Conservation (phyloP, 2,113 vertebrate genomes). For the Pelodiscus sinensis region DNA sequence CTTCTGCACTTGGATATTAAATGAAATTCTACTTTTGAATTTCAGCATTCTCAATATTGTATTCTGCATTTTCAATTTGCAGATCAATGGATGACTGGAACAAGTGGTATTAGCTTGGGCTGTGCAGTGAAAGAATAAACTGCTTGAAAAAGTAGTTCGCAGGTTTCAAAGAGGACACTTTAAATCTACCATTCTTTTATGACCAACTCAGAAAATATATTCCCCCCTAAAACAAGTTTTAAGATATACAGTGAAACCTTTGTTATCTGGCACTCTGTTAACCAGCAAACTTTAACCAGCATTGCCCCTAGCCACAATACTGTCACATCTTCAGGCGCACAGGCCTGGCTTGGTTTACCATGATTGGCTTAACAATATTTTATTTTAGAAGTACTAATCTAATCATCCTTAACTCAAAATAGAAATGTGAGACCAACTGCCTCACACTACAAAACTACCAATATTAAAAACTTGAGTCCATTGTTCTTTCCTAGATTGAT, state of each 20-base stretch:
- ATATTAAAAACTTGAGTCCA: too few species aligned
- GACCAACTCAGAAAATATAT: neutral
- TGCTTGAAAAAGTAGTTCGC: neutral
- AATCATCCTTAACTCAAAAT: too few species aligned
- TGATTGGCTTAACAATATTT: too few species aligned
- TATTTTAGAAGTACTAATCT: too few species aligned
- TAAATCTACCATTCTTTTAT: neutral
- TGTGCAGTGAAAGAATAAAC: neutral
- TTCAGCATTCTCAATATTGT: neutral
- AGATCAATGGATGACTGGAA: neutral
- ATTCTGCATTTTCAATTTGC: neutral
- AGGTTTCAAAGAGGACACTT: neutral
- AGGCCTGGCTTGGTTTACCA: too few species aligned
- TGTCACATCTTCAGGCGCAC: too few species aligned
- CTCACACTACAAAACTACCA: too few species aligned
- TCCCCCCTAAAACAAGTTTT: neutral
- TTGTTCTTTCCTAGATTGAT: too few species aligned
- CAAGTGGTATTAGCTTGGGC: neutral
- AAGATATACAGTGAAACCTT: neutral
- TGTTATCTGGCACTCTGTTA: too few species aligned
- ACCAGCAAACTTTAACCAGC: too few species aligned
- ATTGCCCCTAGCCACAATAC: too few species aligned
- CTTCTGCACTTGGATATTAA: slow-evolving; percentile 11
- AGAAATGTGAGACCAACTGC: too few species aligned
- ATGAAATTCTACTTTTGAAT: neutral